Evolutionary conservation across 2,113 vertebrate genomes (phyloP), one percentile per base, ranked within the genome.

Genomic region (Pluvialis apricaria): DNA sequence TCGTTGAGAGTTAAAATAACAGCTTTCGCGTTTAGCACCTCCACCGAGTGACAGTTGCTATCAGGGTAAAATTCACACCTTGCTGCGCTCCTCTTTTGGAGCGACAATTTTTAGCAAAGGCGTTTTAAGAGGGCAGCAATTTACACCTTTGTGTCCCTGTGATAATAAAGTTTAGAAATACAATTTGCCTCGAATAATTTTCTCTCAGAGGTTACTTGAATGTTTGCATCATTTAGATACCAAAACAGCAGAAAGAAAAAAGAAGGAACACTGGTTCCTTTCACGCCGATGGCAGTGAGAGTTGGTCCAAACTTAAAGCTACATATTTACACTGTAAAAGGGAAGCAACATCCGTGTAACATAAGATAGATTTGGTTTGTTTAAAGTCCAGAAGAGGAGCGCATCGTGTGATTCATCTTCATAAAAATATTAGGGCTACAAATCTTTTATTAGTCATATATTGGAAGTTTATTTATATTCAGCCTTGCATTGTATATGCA

Each of bases 1-100:
- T 79, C 38, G 4, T 79, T 91, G 36, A 25, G 19, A 51, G 22
- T 82, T 94, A 69, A 87, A 89, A 79, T 68, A 80, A 91, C 81
- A 89, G 88, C 83, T 94, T 96, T 94, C 77, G 58, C 68, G 32
- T 87, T 94, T 95, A 95, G 38, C 88, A 82, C 91, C 66, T 95
- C 44, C 70, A 10, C 58, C 38, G 79, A 94, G 80, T 88, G 73
- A 79, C 83, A 76, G 83, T 88, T 93, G 82, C 47, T 84, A 42
- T 88, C 75, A 42, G 76, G 44, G 34, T 88, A 49, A 83, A 95
- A 93, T 79, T 96, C 88, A 86, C 83, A 95, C 88, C 92, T 93
- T 95, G 52, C 65, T 11, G 0, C 7, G 6, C 31, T 91, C 52
- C 25, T 66, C 62, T 82, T 89, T 64, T 44, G 61, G 76, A 81